phyloP scores from a whole-genome alignment of 2,797 vertebrate species.

The Leptodon cayanensis region DNA sequence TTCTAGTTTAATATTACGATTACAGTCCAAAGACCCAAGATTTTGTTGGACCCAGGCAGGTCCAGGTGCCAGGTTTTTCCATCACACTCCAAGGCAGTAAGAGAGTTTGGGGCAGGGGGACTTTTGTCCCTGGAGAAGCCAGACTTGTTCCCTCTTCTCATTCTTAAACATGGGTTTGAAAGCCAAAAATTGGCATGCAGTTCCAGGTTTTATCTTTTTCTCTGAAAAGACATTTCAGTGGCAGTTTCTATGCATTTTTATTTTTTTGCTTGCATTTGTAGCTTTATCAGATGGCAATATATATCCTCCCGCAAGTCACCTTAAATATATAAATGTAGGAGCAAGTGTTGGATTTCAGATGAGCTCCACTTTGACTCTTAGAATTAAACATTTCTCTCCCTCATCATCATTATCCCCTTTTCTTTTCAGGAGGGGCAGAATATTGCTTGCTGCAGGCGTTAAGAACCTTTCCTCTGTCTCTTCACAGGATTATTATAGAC shows the following conservation, averaged over 20 bases:
- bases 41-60: background rate
- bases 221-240: conserved; percentile 1
- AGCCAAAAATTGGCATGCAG: background rate
- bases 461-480: background rate
- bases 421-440: background rate
- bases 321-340: background rate
- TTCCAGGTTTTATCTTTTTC: conserved; percentile 39
- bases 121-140: background rate
- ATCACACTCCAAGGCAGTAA: background rate
- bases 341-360: background rate
- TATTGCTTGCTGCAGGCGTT: background rate
- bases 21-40: background rate
- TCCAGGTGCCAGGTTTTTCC: background rate
- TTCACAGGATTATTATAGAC: background rate
- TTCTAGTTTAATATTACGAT: background rate
- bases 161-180: background rate
- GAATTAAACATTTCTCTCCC: background rate
- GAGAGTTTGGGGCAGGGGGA: background rate
- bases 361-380: background rate
- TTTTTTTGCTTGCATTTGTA: background rate
- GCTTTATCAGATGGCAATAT: background rate
- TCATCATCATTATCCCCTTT: background rate
- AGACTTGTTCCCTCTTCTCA: background rate
- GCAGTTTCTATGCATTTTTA: background rate
- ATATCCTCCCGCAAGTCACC: background rate